A percentile compares a stretch with the other conserved stretches of the same genome.
Conservation (phyloP, 2,888 invertebrate species). For the Neoascia interrupta region DNA sequence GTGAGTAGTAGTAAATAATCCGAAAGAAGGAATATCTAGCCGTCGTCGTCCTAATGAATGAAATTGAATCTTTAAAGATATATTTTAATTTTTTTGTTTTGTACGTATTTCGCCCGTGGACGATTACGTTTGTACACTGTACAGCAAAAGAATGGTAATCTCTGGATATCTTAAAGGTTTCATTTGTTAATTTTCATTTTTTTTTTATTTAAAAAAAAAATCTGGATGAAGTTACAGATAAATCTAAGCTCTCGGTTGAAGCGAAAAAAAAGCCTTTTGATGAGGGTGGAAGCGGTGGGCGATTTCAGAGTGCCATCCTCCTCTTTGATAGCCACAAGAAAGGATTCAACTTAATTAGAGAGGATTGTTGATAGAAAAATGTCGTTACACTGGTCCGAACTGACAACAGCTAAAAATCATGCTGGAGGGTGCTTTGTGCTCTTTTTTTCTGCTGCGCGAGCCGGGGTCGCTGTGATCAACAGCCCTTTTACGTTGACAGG, state of each 20-base stretch:
- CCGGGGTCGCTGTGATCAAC: too few species aligned
- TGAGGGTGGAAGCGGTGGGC: conserved; percentile 38
- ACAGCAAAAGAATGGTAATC: conserved; percentile 55
- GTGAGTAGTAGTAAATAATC: conserved; percentile 68
- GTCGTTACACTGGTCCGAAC: conserved; percentile 64
- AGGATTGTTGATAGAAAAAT: conserved; percentile 68
- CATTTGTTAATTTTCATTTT: conserved; percentile 64
- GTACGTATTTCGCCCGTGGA: conserved; percentile 21
- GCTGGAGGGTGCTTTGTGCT: conserved; percentile 30
- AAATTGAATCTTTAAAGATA: conserved; percentile 69
- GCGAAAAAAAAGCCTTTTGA: conserved; percentile 36
- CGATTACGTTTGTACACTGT: conserved; percentile 10
- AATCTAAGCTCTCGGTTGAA: conserved; percentile 43
- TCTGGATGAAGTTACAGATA: conserved; percentile 56
- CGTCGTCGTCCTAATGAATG: conserved; percentile 58
- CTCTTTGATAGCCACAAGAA: conserved; percentile 66
- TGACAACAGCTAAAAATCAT: conserved; percentile 52
- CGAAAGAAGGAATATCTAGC: conserved; percentile 57
- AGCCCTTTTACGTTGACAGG: conserved; percentile 57
- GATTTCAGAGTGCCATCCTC: conserved; percentile 16
- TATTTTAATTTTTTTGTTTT: conserved; percentile 47
- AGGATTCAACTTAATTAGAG: conserved; percentile 68
- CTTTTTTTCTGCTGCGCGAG: background rate
- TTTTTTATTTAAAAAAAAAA: conserved; percentile 29
- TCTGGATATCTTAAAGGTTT: conserved; percentile 65